A percentile compares a stretch with the other conserved stretches of the same genome.
phyloP scores from a whole-genome alignment of 2,113 vertebrate genomes.

The Chaenocephalus aceratus region DNA sequence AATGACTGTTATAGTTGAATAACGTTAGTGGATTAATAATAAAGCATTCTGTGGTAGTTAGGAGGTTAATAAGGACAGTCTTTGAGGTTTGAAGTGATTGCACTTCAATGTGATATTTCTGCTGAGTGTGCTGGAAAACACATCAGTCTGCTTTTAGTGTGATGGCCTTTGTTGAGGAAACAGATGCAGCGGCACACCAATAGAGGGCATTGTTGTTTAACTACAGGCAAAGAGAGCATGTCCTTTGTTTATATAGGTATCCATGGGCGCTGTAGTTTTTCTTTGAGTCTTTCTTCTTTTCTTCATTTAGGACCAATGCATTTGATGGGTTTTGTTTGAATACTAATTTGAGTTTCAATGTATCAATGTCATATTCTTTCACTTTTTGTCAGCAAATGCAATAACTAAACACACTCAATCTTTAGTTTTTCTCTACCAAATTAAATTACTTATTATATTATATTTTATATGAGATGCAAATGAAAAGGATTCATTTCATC shows the following conservation, averaged over 20 bases:
- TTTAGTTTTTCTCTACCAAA: conserved; percentile 61
- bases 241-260: conserved; percentile 72
- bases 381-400: conserved; percentile 51
- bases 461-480: conserved; percentile 75
- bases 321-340: conserved; percentile 64
- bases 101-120: conserved; percentile 82
- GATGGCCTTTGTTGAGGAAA: conserved; percentile 61
- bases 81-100: conserved; percentile 81
- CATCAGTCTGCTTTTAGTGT: conserved; percentile 56
- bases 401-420: conserved; percentile 52
- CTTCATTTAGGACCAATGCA: conserved; percentile 52
- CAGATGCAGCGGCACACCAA: conserved; percentile 66
- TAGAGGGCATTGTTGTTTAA: conserved; percentile 84
- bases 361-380: conserved; percentile 51
- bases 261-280: conserved; percentile 60
- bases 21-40: conserved; percentile 78
- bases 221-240: conserved; percentile 47
- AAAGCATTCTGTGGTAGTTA: conserved; percentile 72
- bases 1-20: conserved; percentile 72
- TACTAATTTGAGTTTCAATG: conserved; percentile 58
- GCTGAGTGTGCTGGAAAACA: conserved; percentile 80
- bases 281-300: conserved; percentile 32
- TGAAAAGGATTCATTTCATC: conserved; percentile 77
- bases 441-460: conserved; percentile 68
- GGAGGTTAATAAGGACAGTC: conserved; percentile 78